These are phyloP conservation scores for Lamprotornis superbus DNA, from an alignment of 2,113 vertebrate genomes.

Conservation along the genomic window DNA sequence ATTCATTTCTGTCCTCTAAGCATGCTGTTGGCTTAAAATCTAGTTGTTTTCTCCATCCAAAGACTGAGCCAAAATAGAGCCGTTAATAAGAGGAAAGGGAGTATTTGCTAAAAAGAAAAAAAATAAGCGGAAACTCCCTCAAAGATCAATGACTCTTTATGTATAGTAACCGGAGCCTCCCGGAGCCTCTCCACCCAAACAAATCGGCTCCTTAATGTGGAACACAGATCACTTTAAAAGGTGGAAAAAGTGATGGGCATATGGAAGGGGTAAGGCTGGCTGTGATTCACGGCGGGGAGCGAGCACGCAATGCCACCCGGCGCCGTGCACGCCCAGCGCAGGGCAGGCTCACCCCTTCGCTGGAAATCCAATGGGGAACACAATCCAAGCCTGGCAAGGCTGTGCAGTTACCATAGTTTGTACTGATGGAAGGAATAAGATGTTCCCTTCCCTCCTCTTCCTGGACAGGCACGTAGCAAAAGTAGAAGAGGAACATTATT, in stretches of 20 bases:
- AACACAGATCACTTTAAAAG: conserved; percentile 18
- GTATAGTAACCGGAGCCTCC: conserved; percentile 20
- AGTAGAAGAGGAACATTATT: background rate
- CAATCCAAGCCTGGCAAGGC: background rate
- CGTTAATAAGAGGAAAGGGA: background rate
- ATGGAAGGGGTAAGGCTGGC: background rate
- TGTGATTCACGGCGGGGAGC: background rate
- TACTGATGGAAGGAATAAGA: conserved; percentile 13
- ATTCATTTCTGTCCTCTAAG: background rate
- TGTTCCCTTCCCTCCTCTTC: conserved; percentile 6
- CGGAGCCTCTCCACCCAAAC: conserved; percentile 35
- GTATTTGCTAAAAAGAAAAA: conserved; percentile 5
- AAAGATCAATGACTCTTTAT: conserved; percentile 64
- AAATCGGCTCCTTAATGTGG: conserved; percentile 28
- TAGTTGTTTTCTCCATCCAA: conserved; percentile 15
- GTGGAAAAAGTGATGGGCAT: conserved; percentile 58
- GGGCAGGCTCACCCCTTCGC: background rate
- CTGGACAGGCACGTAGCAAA: conserved; percentile 22
- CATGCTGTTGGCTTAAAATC: background rate
- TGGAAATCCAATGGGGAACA: background rate
- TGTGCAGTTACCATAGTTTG: background rate
- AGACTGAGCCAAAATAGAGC: background rate
- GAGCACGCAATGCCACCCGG: background rate
- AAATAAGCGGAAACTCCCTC: background rate
- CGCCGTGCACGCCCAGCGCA: background rate